A percentile compares a stretch with the other conserved stretches of the same genome.
Conservation (phyloP, 2,888 invertebrate species). For the Tholera decimalis region DNA sequence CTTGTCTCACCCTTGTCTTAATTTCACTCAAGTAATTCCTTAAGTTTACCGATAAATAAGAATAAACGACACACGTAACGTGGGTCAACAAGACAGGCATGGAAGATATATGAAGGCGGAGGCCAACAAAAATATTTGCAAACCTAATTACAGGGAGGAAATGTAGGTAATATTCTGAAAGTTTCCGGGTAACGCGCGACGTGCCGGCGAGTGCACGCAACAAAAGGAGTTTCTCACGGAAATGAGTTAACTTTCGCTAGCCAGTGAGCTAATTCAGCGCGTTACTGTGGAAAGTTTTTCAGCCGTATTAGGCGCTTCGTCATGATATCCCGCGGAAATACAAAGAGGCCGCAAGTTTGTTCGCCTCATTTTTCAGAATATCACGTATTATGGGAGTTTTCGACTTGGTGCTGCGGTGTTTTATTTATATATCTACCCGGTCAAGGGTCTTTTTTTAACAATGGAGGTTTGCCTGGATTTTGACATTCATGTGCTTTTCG, state of each 20-base stretch:
- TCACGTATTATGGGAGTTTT: conserved; percentile 49
- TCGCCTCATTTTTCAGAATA: conserved; percentile 51
- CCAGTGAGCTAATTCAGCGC: conserved; percentile 74
- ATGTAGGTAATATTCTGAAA: conserved; percentile 78
- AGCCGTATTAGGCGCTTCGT: conserved; percentile 58
- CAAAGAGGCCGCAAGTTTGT: conserved; percentile 43
- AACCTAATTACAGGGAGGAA: conserved; percentile 82
- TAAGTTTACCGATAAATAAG: conserved; percentile 63
- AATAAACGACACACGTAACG: conserved; percentile 65
- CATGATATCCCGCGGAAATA: conserved; percentile 52
- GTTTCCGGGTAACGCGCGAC: conserved; percentile 77
- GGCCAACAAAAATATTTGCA: conserved; percentile 83
- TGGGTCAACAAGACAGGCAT: conserved; percentile 78
- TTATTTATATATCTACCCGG: conserved; percentile 41
- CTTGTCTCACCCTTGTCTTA: conserved; percentile 45
- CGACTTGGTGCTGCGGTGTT: conserved; percentile 34
- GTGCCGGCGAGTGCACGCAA: conserved; percentile 78
- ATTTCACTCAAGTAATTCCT: conserved; percentile 50
- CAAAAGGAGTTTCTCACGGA: conserved; percentile 85
- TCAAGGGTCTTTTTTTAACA: conserved; percentile 27
- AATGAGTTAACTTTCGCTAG: conserved; percentile 85
- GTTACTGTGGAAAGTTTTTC: conserved; percentile 63
- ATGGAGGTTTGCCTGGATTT: conserved; percentile 27
- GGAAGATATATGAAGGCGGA: conserved; percentile 79
- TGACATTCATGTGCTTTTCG: conserved; percentile 23